Evolutionary conservation across 2,797 vertebrate genomes (phyloP), one percentile per base, ranked within the genome.

Genomic region (Etheostoma perlongum): DNA sequence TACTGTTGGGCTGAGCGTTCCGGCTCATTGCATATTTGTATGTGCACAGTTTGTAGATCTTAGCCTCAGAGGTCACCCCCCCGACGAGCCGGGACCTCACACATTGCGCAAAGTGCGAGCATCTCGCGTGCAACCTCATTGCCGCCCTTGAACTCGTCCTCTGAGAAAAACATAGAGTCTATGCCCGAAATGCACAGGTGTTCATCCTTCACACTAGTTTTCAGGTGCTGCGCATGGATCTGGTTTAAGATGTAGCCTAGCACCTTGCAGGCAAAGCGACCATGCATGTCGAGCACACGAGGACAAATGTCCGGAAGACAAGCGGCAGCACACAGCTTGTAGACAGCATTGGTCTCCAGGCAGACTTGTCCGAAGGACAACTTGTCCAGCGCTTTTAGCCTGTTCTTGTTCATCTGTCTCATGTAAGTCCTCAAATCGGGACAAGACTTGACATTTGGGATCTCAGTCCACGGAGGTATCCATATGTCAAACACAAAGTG

Each of bases 401-500:
- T 1, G 16, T 61, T 72, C 0, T 1, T 0, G n/a, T 78, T 78
- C 16, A 78, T 2, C 0, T 5, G 15, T 0, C 0, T 5, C 57
- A 62, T 23, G 70, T 47, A 72, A 3, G 3, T 0, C 0, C 2
- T 9, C 4, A 47, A 1, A 9, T 78, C 51, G n/a, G 30, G 6
- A 7, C 1, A 19, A 0, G n/a, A 4, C 5, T 4, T 3, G 1
- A 13, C 15, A 0, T 52, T n/a, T 0, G 58, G 64, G 2, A 68
- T 12, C 4, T 30, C 6, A 4, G 51, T 79, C 70, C 70, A 79
- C 3, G 63, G 51, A 0, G 77, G 77, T 16, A 74, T 65, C 78
- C 78, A 80, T 0, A 74, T 5, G 61, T 80, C 78, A 1, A 80
- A 80, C 33, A 75, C 72, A 5, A 75, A 80, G 18, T 70, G 54